A percentile compares a stretch with the other conserved stretches of the same genome.
Conservation (phyloP, 2,797 vertebrate genomes). For the Eospalax fontanierii region DNA sequence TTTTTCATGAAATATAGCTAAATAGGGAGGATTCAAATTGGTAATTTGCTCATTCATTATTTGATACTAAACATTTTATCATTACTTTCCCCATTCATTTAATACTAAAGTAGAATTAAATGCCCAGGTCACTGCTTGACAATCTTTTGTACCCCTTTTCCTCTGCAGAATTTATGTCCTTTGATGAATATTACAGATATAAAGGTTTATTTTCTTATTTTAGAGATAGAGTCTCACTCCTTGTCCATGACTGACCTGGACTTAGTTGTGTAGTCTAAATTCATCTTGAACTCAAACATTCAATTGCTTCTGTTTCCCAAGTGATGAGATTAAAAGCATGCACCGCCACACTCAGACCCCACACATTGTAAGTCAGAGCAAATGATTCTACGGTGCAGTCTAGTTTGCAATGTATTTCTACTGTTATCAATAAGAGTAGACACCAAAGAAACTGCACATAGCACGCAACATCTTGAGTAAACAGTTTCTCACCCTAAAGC, state of each 20-base stretch:
- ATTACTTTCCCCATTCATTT: neutral
- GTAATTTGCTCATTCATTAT: neutral
- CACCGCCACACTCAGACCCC: no score
- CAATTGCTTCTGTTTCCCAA: no score
- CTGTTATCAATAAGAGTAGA: neutral
- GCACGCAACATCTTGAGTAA: neutral
- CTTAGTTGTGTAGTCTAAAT: neutral
- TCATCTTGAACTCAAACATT: no score
- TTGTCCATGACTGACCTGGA: no score
- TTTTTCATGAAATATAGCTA: no score
- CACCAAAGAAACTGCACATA: neutral
- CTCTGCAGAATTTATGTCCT: neutral
- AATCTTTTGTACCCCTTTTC: neutral
- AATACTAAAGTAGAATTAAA: neutral
- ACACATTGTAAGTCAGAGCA: neutral
- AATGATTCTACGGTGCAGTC: neutral
- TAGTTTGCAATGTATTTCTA: no score
- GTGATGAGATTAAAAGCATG: no score
- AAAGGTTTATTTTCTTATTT: no score
- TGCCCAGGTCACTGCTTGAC: neutral
- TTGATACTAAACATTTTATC: neutral
- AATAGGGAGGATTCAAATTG: no score
- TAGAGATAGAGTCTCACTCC: no score
- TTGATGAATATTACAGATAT: no score
- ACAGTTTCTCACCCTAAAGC: neutral